Evolutionary conservation across 2,888 invertebrate genomes (phyloP).

Genomic region (Acleris sparsana): DNA sequence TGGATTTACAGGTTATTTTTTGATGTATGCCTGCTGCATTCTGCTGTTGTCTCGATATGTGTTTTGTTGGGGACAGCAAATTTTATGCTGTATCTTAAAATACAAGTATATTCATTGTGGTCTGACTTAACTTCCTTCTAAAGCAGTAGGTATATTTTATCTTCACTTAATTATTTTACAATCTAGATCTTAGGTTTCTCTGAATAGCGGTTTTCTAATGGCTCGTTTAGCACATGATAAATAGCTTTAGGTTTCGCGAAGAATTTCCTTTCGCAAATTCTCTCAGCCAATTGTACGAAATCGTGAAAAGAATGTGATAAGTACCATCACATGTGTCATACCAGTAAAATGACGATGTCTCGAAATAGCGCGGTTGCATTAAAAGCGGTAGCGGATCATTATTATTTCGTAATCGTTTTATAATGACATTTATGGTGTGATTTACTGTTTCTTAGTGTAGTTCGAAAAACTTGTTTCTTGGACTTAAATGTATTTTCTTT

Average conservation of each 20-base stretch:
- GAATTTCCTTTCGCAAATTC: conserved; percentile 20
- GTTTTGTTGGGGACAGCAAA: too few species aligned
- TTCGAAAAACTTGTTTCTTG: too few species aligned
- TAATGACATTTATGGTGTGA: too few species aligned
- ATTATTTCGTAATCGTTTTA: not conserved
- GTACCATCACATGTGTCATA: conserved; percentile 33
- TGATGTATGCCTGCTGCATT: too few species aligned
- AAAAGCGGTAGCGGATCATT: conserved; percentile 13
- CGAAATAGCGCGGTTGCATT: conserved; percentile 9
- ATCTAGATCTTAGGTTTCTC: not conserved
- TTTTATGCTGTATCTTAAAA: too few species aligned
- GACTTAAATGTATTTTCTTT: too few species aligned
- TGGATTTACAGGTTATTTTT: too few species aligned
- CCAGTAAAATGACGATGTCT: conserved; percentile 20
- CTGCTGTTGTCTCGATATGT: too few species aligned
- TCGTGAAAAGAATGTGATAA: conserved; percentile 26
- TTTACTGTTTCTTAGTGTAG: too few species aligned
- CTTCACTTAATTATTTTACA: not conserved
- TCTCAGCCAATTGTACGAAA: conserved; percentile 12
- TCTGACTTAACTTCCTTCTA: not conserved
- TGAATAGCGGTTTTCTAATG: not conserved
- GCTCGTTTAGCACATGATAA: conserved; percentile 5
- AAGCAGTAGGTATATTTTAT: not conserved
- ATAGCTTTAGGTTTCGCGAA: conserved; percentile 4
- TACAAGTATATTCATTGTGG: not conserved